Evolutionary conservation across 1,140 invertebrate species (phyloP).

Genomic region (Lucilia sericata): DNA sequence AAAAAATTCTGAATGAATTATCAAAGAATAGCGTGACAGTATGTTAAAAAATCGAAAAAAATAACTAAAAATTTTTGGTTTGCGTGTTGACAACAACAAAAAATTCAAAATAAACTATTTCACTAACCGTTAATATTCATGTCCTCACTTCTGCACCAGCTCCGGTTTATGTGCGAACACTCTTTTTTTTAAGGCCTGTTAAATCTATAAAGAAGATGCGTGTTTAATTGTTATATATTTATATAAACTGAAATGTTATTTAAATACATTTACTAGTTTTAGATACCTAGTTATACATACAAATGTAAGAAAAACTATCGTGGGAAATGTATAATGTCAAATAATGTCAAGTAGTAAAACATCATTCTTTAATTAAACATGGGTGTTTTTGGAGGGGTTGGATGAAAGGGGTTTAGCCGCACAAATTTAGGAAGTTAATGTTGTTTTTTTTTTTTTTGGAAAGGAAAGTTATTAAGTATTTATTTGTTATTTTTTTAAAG

Average conservation of each 20-base stretch:
- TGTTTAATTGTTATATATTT: slow-evolving; percentile 2
- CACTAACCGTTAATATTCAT: background rate
- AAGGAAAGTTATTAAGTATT: too few species aligned
- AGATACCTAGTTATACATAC: background rate
- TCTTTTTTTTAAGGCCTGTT: background rate
- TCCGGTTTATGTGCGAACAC: background rate
- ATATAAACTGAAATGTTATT: background rate
- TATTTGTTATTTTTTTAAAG: too few species aligned
- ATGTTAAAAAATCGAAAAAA: background rate
- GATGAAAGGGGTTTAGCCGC: too few species aligned
- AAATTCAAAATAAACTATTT: background rate
- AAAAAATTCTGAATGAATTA: background rate
- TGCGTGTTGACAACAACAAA: background rate
- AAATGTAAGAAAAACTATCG: background rate
- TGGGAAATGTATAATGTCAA: slow-evolving; percentile 10
- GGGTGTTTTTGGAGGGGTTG: background rate
- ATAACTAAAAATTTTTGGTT: background rate
- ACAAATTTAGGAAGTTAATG: too few species aligned
- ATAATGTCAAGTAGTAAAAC: background rate
- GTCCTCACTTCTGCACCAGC: background rate
- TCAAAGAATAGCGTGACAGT: slow-evolving; percentile 3
- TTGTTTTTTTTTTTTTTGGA: background rate
- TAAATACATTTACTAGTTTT: background rate
- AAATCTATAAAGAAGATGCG: slow-evolving; percentile 16
- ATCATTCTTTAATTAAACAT: background rate